Evolutionary conservation across 37 sponge, comb jelly and placozoan genomes (phyloP).

Genomic region (Ianthella basta): DNA sequence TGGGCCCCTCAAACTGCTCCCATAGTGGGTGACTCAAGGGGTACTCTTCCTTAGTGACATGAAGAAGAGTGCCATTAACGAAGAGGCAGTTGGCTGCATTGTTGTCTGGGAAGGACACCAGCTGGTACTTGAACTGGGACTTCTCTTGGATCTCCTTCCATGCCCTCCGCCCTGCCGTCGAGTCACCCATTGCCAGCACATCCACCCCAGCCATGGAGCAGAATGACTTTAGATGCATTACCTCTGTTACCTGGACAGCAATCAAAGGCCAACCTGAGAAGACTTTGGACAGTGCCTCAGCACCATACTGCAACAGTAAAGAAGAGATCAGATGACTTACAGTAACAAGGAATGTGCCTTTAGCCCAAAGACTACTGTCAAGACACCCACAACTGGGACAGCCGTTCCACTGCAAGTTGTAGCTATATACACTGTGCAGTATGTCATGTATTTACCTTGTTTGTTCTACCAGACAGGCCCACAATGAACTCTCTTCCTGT

Average conservation of each 20-base stretch:
- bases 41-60: conserved; percentile 35
- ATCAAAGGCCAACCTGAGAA: conserved; percentile 67
- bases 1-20: conserved; percentile 25
- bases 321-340: background rate
- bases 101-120: conserved; percentile 55
- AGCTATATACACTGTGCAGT: background rate
- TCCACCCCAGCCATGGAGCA: conserved; percentile 80
- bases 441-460: conserved; percentile 37
- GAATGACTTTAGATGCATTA: conserved; percentile 81
- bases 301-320: conserved; percentile 52
- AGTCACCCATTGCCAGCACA: conserved; percentile 65
- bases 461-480: conserved; percentile 76
- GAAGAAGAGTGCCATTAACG: conserved; percentile 65
- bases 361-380: background rate
- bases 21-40: conserved; percentile 43
- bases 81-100: conserved; percentile 78
- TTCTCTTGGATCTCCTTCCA: conserved; percentile 34
- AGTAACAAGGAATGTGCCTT: background rate
- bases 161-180: conserved; percentile 39
- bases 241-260: conserved; percentile 48
- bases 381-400: too few relatives aligned
- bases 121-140: conserved; percentile 48
- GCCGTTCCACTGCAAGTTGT: too few relatives aligned
- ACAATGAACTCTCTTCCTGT: conserved; percentile 91
- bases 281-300: conserved; percentile 44